These are phyloP conservation scores for Anolis sagrei DNA, from an alignment of 2,113 vertebrate species.

Conservation along the genomic window DNA sequence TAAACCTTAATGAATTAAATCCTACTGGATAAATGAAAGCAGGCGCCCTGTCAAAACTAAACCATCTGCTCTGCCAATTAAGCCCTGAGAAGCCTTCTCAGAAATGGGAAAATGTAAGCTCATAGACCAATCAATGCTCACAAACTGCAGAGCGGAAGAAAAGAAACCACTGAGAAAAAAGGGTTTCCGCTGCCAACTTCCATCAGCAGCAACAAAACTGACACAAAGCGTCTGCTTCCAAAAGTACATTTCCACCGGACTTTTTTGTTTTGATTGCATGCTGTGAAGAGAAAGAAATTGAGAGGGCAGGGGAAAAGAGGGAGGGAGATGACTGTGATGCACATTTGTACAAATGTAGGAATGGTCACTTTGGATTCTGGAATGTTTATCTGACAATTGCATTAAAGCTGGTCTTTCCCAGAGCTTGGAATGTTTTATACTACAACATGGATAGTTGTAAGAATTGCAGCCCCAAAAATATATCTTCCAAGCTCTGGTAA, in stretches of 20 bases:
- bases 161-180: neutral
- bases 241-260: neutral
- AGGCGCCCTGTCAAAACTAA: constrained; percentile 18
- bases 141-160: neutral
- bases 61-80: neutral
- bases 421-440: no score
- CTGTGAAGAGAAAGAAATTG: neutral
- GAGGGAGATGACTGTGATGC: neutral
- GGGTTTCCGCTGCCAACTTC: neutral
- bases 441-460: no score
- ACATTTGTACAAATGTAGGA: neutral
- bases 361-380: neutral
- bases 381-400: neutral
- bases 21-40: constrained; percentile 16
- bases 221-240: neutral
- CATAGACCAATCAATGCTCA: neutral
- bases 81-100: neutral
- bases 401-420: neutral
- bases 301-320: no score
- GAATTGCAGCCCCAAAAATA: no score
- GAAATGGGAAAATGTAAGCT: constrained; percentile 4
- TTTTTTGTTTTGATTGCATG: neutral
- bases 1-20: neutral
- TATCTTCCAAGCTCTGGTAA: no score
- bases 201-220: constrained; percentile 4